Evolutionary conservation across 2,113 vertebrate species (phyloP), one percentile per base, ranked within the genome.

Genomic region (Galemys pyrenaicus): DNA sequence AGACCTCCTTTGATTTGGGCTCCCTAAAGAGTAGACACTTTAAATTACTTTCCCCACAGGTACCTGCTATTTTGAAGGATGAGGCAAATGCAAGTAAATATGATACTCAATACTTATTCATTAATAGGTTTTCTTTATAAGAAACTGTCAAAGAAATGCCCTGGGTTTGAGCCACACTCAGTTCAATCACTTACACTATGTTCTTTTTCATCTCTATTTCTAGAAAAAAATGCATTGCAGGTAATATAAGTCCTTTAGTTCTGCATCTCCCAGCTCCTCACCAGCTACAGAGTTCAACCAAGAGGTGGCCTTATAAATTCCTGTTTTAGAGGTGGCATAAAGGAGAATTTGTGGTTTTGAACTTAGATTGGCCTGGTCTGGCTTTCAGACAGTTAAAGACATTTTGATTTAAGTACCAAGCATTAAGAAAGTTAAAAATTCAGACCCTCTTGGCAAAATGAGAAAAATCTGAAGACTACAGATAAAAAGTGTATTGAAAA

Each of bases 321-420:
- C 30, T 84, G 17, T 68, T 41, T 88, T 77, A 73, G 77, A 84
- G 30, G 35, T 56, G 19, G 9, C 60, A 46, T 85, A 90, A 16
- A 77, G 16, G 67, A 78, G 35, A 78, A 79, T 44, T 39, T 91
- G 65, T 65, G 17, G 11, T 91, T 62, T 84, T 91, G 3, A 96
- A 65, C 39, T 88, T 41, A 85, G 24, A 77, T 28, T 90, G 11
- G 17, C 35, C 12, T 83, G 20, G n/a, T 28, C 67, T 86, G 13
- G 17, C 22, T 37, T 94, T 32, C 22, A 84, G 30, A 26, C 37
- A 95, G n/a, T 86, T 35, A 20, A 94, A 20, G 7, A 74, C 44
- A 90, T 71, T 46, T 90, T 92, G 75, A 87, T 79, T 74, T 93
- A 71, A 96, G n/a, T 75, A 71, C 54, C 41, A 94, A 82, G 30